These are phyloP conservation scores for Origma solitaria DNA, from an alignment of 2,113 vertebrate genomes.

Conservation along the genomic window DNA sequence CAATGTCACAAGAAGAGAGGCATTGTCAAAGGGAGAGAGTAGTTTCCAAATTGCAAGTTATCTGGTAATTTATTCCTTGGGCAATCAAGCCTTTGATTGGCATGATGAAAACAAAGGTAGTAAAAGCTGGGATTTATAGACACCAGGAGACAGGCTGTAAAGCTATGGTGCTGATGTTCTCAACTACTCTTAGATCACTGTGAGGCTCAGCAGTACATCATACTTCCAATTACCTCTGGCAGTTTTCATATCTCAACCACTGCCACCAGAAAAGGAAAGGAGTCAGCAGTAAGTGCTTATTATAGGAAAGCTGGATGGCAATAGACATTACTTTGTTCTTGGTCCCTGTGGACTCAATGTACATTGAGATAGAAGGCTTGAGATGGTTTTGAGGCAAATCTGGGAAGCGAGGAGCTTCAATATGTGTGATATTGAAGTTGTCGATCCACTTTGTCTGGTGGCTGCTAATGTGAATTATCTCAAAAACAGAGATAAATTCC, in stretches of 20 bases:
- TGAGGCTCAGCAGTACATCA: conserved; percentile 39
- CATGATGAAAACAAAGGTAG: conserved; percentile 40
- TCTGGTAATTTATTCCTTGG: conserved; percentile 34
- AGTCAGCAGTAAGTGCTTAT: conserved; percentile 30
- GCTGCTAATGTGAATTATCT: not conserved
- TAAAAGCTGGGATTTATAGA: conserved; percentile 45
- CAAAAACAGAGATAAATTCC: not conserved
- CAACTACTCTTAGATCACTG: not conserved
- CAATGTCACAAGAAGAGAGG: not conserved
- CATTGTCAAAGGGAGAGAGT: not conserved
- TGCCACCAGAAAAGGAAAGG: conserved; percentile 33
- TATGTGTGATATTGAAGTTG: not conserved
- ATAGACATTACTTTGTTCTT: conserved; percentile 33
- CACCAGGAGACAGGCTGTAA: conserved; percentile 41
- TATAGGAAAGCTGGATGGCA: not conserved
- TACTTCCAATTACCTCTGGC: conserved; percentile 59
- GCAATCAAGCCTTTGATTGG: conserved; percentile 45
- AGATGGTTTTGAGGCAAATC: not conserved
- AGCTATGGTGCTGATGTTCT: not conserved
- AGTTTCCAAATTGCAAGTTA: not conserved
- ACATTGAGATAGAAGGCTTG: not conserved
- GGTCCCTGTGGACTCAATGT: not conserved
- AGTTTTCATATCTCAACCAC: conserved; percentile 47
- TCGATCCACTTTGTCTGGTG: not conserved
- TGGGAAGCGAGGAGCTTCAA: not conserved